Evolutionary conservation across 2,888 invertebrate species (phyloP).

Genomic region (Chymomyza amoena): DNA sequence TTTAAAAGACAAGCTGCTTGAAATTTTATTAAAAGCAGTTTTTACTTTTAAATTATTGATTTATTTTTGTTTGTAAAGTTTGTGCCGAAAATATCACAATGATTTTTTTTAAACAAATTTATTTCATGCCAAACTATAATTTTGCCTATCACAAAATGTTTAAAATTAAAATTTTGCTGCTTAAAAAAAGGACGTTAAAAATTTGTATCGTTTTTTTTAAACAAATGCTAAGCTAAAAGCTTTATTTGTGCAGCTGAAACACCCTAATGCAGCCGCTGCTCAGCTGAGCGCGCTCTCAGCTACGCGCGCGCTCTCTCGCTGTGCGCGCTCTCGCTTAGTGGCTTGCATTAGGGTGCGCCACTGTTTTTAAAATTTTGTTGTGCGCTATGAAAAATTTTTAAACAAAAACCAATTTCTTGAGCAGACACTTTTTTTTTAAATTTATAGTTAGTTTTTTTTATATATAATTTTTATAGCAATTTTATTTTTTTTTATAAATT

Average conservation of each 20-base stretch:
- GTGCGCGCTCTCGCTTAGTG: no score
- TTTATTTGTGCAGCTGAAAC: neutral
- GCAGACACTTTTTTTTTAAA: neutral
- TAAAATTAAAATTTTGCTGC: conserved; percentile 61
- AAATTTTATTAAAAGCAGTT: conserved; percentile 3
- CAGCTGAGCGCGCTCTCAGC: neutral
- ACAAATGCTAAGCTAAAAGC: conserved; percentile 11
- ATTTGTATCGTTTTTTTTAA: conserved; percentile 10
- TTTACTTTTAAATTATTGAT: conserved; percentile 19
- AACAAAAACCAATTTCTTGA: neutral
- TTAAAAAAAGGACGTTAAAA: conserved; percentile 39
- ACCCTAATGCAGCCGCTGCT: neutral
- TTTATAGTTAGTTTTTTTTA: conserved; percentile 36
- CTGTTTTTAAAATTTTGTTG: no score
- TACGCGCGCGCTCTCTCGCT: no score
- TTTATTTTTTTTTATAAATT: conserved; percentile 8
- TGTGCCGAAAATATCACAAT: conserved; percentile 76
- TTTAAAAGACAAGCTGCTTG: conserved; percentile 41
- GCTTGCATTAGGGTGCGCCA: neutral
- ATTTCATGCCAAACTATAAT: conserved; percentile 65
- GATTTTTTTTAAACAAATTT: conserved; percentile 47
- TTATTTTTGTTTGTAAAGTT: conserved; percentile 57
- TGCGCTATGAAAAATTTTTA: neutral
- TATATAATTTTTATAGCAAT: conserved; percentile 10
- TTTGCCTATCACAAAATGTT: conserved; percentile 78